Evolutionary conservation across 2,888 invertebrate genomes (phyloP), one percentile per base, ranked within the genome.

Genomic region (Loripinus fragilis): DNA sequence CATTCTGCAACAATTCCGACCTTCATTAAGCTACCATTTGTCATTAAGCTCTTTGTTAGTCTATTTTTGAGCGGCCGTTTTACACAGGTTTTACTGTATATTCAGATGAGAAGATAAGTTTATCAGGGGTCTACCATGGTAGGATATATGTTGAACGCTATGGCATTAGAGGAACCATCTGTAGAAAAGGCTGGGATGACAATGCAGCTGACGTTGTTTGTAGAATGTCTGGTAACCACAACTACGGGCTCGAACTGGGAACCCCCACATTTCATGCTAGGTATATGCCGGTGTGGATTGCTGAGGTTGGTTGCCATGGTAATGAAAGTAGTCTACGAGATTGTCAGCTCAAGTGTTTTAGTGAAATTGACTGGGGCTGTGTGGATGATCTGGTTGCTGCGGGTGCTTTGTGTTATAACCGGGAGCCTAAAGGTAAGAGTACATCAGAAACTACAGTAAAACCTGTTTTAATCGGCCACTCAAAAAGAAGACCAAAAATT

Each of bases 91-190:
- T 12, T 38, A 12, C 38, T 38, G 38, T 38, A 12, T 38, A 38
- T 71, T 23, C 30, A 83, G 83, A 72, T 70, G 66, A 66, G 15
- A 70, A 55, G 23, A 52, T 78, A 38, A 64, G 42, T 5, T 42
- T 85, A 52, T 55, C 72, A 8, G 50, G 17, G 12, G 30, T 33
- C 30, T 70, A 74, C 71, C 73, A 76, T 50, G 88, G 86, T 30
- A 48, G 60, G 12, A 81, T 88, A n/a, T 20, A 66, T 8, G 72
- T 77, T 15, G 42, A 69, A 7, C 92, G 20, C 92, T 93, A 28
- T 92, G 86, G 85, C 3, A 55, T 83, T 8, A 23, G 25, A 12
- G 87, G 86, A 17, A 95, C 89, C 95, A 95, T 88, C 0, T 88
- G 88, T 60, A 50, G 75, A 10, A 45, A 65, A 17, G 84, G 76